Base-by-base conservation (phyloP, 2,113 vertebrate species). In the Grammomys surdaster region DNA sequence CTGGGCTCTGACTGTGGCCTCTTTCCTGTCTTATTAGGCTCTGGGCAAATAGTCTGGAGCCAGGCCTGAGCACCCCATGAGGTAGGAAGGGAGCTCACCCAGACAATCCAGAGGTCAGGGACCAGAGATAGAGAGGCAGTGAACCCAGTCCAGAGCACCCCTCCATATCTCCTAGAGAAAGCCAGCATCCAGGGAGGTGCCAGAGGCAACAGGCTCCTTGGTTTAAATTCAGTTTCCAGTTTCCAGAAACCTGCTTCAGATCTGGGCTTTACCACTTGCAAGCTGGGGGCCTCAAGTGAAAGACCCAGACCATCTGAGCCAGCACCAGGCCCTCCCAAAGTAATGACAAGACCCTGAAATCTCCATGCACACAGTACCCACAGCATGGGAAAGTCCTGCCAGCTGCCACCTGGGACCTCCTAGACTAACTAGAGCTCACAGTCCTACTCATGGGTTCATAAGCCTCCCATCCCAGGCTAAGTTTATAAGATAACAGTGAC, bases 151-250 rank as follows among this genome's bases (percentile, higher is more conserved):
- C 58, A 28, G 43, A 60, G 10, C 17, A 10, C n/a, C 51, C 33
- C 12, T 51, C 16, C 1, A 0, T 0, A 28, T 8, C 13, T 31
- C 58, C n/a, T 2, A 46, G 17, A 24, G 28, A 69, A 51, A n/a
- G 46, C 10, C 2, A 20, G 31, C 7, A 0, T 54, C 5, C 9
- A 4, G 72, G 0, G 2, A 16, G 26, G 46, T 3, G 3, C 1
- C 12, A 60, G 87, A 70, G 85, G 28, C 46, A 6, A 16, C 0
- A 5, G 14, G 11, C 4, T 3, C 0, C 12, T 3, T 3, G 17
- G 36, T 0, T 17, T n/a, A 70, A 51, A 65, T 19, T 46, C 22
- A 8, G 63, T 58, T 60, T 22, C 9, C 11, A 28, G 19, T 13
- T 28, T 2, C 43, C 1, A 3, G 46, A 28, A 2, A 3, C n/a